Evolutionary conservation across 2,797 vertebrate species (phyloP), one percentile per base, ranked within the genome.

Genomic region (Pipistrellus kuhlii): DNA sequence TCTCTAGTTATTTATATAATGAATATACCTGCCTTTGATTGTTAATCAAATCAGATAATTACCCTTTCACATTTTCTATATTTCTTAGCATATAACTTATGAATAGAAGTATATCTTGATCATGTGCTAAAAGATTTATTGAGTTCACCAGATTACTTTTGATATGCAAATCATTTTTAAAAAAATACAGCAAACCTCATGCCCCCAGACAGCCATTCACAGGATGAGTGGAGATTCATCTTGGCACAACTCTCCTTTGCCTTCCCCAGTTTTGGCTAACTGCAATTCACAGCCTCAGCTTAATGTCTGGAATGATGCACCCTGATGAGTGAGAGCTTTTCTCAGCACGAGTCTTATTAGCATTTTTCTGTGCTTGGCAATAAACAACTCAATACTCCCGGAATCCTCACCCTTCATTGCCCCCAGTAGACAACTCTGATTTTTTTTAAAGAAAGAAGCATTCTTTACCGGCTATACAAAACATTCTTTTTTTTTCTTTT

Each of bases 251-350:
- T 82, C 64, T 71, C 2, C 0, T 93, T 93, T 48, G 68, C 59
- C 69, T 96, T 95, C 75, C 92, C 53, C 30, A 76, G 91, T 94
- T 91, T 89, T 87, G 95, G 82, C 46, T 95, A 95, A 94, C 82
- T 95, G 75, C 92, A 94, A 90, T 93, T 93, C 96, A 69, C 81
- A 93, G 88, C 6, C 91, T 94, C 88, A 80, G 93, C 85, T 94
- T 94, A 95, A 88, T 90, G 92, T 88, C 92, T 92, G 93, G 73
- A 88, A 90, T 93, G 93, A 86, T 92, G 95, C 97, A 91, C 96
- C 96, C 97, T 92, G 93, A 96, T 86, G 97, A 95, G 97, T 86
- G 94, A 97, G 96, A 97, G 95, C 64, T 95, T 96, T 94, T 97
- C 96, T 93, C 96, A 95, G 96, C 88, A 14, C 32, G 96, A 41